phyloP scores from a whole-genome alignment of 2,113 vertebrate genomes.

The Anhinga rufa region DNA sequence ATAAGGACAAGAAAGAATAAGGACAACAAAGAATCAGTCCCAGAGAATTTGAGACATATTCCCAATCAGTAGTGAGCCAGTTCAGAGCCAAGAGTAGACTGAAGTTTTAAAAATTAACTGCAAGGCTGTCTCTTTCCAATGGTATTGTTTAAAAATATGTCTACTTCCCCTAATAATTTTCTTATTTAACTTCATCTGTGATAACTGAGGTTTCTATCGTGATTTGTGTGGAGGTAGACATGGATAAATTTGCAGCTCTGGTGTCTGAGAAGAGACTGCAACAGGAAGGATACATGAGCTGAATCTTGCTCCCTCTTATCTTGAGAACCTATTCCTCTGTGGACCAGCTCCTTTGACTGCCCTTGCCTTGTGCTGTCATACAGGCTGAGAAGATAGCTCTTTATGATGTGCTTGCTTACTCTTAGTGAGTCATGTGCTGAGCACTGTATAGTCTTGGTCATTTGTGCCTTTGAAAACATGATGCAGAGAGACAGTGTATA shows the following conservation, averaged over 20 bases:
- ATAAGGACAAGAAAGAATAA: not conserved
- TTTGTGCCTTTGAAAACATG: not conserved
- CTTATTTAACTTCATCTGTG: not conserved
- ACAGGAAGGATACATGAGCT: not conserved
- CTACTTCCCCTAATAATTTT: not conserved
- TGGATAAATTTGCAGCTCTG: not conserved
- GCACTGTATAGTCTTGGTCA: not conserved
- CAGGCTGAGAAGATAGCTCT: not conserved
- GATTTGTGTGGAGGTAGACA: not conserved
- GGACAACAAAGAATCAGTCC: not conserved
- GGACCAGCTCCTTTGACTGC: not conserved
- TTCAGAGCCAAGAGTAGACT: not conserved
- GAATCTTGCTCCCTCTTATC: not conserved
- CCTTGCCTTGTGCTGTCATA: not conserved
- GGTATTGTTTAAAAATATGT: not conserved
- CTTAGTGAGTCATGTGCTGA: not conserved
- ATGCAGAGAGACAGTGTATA: not conserved
- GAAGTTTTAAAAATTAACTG: not conserved
- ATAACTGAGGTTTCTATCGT: not conserved
- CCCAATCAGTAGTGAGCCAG: not conserved
- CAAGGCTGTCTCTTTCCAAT: not conserved
- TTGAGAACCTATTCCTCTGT: not conserved
- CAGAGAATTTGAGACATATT: not conserved
- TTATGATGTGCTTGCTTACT: not conserved
- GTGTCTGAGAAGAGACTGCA: not conserved